Evolutionary conservation across 2,113 vertebrate genomes (phyloP).

Genomic region (Chlorodrepanis virens): DNA sequence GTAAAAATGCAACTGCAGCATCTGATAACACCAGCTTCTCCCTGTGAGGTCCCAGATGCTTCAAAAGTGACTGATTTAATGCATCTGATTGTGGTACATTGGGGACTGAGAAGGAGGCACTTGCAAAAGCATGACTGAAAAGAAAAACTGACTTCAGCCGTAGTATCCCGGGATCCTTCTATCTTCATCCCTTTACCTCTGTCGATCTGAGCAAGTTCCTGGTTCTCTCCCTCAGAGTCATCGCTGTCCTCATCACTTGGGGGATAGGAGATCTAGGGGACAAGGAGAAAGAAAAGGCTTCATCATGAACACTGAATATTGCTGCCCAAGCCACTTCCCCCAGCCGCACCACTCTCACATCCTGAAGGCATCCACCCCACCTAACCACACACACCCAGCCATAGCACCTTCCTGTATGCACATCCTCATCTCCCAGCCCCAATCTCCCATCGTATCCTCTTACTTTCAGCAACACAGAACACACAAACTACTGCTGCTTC

Average conservation of each 20-base stretch:
- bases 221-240: slow-evolving; percentile 91
- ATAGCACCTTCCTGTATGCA: not conserved
- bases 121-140: not conserved
- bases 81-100: not conserved
- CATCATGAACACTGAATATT: not conserved
- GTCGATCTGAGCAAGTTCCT: slow-evolving; percentile 91
- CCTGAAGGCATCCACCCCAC: not conserved
- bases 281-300: slow-evolving; percentile 31
- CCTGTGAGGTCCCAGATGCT: not conserved
- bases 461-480: not conserved
- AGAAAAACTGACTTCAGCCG: not conserved
- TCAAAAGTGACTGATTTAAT: not conserved
- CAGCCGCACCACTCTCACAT: not conserved
- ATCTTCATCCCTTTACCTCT: slow-evolving; percentile 76
- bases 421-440: not conserved
- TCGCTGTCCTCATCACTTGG: slow-evolving; percentile 89
- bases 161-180: not conserved
- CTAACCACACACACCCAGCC: not conserved
- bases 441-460: not conserved
- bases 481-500: not conserved
- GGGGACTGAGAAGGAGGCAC: not conserved
- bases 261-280: slow-evolving; percentile 85
- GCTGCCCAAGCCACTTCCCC: not conserved
- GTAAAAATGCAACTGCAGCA: not conserved
- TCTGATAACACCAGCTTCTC: not conserved